A percentile compares a stretch with the other conserved stretches of the same genome.
These are phyloP conservation scores for Chrysotoxum bicinctum DNA, from an alignment of 2,888 invertebrate genomes.

Conservation along the genomic window DNA sequence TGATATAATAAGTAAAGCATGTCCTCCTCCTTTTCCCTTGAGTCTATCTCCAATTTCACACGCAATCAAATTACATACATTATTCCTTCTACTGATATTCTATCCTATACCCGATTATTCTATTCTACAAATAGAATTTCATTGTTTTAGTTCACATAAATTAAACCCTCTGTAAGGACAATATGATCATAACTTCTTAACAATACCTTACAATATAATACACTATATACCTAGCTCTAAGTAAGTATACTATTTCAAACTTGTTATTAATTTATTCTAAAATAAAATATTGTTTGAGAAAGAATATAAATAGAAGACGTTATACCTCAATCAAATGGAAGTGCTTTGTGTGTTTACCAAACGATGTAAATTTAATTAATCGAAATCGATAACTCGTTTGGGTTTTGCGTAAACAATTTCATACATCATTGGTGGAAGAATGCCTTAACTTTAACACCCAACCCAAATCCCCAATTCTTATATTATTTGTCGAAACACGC, in stretches of 20 bases:
- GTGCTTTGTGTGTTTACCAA: constrained; percentile 40
- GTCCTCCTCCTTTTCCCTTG: background rate
- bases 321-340: constrained; percentile 40
- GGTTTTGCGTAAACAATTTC: constrained; percentile 31
- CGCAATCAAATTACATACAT: background rate
- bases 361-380: constrained; percentile 56
- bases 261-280: no score
- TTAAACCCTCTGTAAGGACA: no score
- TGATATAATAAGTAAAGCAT: constrained; percentile 6
- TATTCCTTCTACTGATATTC: no score
- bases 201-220: no score
- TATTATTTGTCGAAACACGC: background rate
- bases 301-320: no score
- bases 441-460: background rate
- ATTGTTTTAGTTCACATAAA: constrained; percentile 44
- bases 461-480: background rate
- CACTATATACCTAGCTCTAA: no score
- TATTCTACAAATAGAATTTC: constrained; percentile 38
- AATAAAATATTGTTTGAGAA: no score
- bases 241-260: no score
- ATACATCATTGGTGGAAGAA: constrained; percentile 13
- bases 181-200: no score
- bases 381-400: constrained; percentile 55
- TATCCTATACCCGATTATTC: background rate
- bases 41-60: constrained; percentile 28